A percentile compares a stretch with the other conserved stretches of the same genome.
phyloP scores from a whole-genome alignment of 2,113 vertebrate genomes.

The Martes martes region DNA sequence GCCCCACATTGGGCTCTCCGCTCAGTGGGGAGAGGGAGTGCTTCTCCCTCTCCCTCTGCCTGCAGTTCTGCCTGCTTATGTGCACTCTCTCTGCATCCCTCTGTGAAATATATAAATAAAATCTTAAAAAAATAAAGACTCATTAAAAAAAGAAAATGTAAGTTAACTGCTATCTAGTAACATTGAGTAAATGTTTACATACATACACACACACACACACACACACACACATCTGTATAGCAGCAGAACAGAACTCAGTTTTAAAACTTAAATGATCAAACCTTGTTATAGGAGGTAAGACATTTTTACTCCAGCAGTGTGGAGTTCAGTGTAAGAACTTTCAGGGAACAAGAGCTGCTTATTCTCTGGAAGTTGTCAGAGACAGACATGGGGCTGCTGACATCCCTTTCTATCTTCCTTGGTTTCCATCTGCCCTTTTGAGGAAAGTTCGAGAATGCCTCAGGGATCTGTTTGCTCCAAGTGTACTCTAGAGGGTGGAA shows the following conservation, averaged over 20 bases:
- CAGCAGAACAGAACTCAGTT: neutral
- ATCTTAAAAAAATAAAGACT: too few relatives aligned
- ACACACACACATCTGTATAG: neutral
- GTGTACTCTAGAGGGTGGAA: neutral
- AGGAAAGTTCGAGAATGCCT: slow-evolving; percentile 17
- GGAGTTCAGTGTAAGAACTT: neutral
- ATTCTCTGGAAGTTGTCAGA: neutral
- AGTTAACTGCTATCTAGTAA: neutral
- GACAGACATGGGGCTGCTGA: neutral
- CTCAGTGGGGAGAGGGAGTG: too few relatives aligned
- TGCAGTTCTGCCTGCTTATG: too few relatives aligned
- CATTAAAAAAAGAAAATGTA: neutral
- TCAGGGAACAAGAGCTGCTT: neutral
- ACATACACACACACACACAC: neutral
- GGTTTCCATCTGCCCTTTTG: neutral
- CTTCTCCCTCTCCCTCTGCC: too few relatives aligned
- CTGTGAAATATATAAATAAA: too few relatives aligned
- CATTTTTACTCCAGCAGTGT: neutral
- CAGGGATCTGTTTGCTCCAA: neutral
- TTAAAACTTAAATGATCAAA: neutral
- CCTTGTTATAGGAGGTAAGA: neutral
- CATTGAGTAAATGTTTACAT: neutral
- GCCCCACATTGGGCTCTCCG: too few relatives aligned
- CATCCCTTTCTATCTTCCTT: neutral
- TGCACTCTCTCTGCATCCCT: too few relatives aligned